A percentile compares a stretch with the other conserved stretches of the same genome.
These are phyloP conservation scores for Proterorhinus semilunaris DNA, from an alignment of 2,113 vertebrate genomes.

Conservation along the genomic window DNA sequence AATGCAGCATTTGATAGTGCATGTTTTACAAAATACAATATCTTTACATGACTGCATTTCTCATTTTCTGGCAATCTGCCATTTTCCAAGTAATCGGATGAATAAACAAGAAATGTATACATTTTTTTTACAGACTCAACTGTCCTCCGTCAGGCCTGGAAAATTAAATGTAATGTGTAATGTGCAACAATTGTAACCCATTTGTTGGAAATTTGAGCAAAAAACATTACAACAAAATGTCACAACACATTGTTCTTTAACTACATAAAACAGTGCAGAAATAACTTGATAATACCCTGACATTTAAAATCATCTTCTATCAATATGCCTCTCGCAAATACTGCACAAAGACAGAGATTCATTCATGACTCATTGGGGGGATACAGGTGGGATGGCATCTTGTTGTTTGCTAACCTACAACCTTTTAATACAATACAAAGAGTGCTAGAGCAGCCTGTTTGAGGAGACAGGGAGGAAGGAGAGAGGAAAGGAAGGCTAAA, in stretches of 20 bases:
- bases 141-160: neutral
- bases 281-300: neutral
- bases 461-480: conserved; percentile 31
- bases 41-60: neutral
- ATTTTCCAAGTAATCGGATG: neutral
- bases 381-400: conserved; percentile 63
- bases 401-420: conserved; percentile 70
- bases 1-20: conserved; percentile 19
- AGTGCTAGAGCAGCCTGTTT: conserved; percentile 60
- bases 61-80: conserved; percentile 4
- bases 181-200: neutral
- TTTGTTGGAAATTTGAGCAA: neutral
- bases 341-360: conserved; percentile 45
- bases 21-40: conserved; percentile 18
- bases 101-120: neutral
- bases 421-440: conserved; percentile 72
- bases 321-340: conserved; percentile 23
- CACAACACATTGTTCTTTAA: neutral
- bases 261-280: neutral
- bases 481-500: conserved; percentile 15
- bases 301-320: conserved; percentile 9
- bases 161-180: neutral
- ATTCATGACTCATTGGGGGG: conserved; percentile 65
- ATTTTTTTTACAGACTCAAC: conserved; percentile 1
- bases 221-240: neutral